Conservation (phyloP, 2,113 vertebrate genomes). For the Myanophis thanlyinensis region DNA sequence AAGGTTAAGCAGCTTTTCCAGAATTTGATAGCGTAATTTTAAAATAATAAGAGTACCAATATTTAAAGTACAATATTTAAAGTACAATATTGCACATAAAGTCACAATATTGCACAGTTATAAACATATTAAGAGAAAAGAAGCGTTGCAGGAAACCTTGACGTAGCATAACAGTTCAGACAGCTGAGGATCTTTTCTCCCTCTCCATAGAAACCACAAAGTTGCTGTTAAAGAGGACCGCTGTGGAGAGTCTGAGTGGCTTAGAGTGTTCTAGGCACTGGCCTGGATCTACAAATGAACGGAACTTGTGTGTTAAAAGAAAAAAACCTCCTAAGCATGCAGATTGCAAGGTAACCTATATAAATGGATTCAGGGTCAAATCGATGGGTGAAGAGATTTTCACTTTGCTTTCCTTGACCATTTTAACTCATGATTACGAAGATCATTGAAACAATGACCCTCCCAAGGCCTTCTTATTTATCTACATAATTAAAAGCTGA, state of each 20-base stretch:
- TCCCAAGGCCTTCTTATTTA: not conserved
- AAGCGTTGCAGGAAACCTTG: not conserved
- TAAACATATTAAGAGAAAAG: not conserved
- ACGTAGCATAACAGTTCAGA: not conserved
- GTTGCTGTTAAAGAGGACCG: not conserved
- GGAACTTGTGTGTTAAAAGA: slow-evolving; percentile 16
- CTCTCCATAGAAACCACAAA: not conserved
- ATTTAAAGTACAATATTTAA: not conserved
- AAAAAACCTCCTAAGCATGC: not conserved
- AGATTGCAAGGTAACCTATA: slow-evolving; percentile 1
- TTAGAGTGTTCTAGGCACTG: not conserved
- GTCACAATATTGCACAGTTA: too few relatives aligned
- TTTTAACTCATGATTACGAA: not conserved
- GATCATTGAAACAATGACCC: not conserved
- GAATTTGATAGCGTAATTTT: not conserved
- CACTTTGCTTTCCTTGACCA: not conserved
- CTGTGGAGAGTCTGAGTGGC: not conserved
- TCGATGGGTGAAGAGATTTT: not conserved
- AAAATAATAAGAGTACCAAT: not conserved
- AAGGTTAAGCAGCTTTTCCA: not conserved
- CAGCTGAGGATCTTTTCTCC: not conserved
- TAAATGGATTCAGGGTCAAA: not conserved
- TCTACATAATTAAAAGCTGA: not conserved
- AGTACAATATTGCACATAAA: not conserved
- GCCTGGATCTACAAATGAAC: not conserved